Percentiles rank a stretch among this genome's conserved stretches.
Evolutionary conservation across 1,140 invertebrate species (phyloP).

Genomic region (Venustaconcha ellipsiformis): DNA sequence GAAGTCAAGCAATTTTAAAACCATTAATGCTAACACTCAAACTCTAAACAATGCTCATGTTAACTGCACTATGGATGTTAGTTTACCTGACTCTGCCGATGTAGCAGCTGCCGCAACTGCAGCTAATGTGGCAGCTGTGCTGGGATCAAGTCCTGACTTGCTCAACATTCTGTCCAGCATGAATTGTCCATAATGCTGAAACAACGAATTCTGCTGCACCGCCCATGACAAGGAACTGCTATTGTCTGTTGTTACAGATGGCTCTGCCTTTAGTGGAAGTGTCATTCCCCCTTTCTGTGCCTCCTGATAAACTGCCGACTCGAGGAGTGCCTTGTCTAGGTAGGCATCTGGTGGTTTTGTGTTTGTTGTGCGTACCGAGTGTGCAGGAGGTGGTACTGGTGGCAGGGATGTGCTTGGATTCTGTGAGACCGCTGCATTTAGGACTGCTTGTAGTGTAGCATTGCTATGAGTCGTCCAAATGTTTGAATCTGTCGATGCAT

Average conservation of each 20-base stretch:
- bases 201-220: constrained; percentile 6
- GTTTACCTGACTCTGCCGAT: constrained; percentile 5
- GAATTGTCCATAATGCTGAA: constrained; percentile 29
- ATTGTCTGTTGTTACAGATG: constrained; percentile 1
- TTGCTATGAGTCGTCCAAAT: too few species aligned
- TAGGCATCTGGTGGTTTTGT: too few species aligned
- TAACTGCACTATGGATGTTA: too few species aligned
- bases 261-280: neutral
- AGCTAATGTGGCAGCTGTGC: neutral
- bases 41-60: neutral
- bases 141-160: constrained; percentile 4
- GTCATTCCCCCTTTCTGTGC: neutral
- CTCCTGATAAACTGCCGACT: too few species aligned
- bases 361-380: too few species aligned
- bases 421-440: too few species aligned
- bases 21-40: neutral
- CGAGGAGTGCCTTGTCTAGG: too few species aligned
- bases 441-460: too few species aligned
- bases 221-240: constrained; percentile 21
- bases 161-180: constrained; percentile 31
- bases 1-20: too few species aligned
- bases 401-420: too few species aligned
- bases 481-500: too few species aligned
- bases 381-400: too few species aligned
- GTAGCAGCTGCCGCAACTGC: constrained; percentile 10